phyloP scores from a whole-genome alignment of 2,113 vertebrate species.

The Xiphias gladius region DNA sequence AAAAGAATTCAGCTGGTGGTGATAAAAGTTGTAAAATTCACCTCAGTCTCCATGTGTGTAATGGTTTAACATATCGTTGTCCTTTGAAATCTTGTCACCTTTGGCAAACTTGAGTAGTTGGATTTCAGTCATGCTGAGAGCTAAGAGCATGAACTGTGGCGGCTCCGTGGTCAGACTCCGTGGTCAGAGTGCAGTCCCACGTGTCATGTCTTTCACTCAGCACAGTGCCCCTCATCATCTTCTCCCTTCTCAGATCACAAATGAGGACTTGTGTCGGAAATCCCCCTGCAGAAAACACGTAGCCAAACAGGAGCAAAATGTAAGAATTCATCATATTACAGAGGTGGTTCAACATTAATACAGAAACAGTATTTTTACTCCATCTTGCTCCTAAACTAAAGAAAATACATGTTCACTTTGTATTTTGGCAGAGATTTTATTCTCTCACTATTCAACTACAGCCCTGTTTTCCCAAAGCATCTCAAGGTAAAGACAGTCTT shows the following conservation, averaged over 20 bases:
- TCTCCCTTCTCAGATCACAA: slow-evolving; percentile 90
- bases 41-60: slow-evolving; percentile 45
- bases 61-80: slow-evolving; percentile 43
- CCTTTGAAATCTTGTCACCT: slow-evolving; percentile 77
- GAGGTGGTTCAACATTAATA: neutral
- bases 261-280: slow-evolving; percentile 98
- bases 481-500: neutral
- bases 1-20: slow-evolving; percentile 53
- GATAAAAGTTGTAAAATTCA: slow-evolving; percentile 40
- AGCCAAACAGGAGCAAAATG: neutral
- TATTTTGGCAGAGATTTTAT: neutral
- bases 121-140: slow-evolving; percentile 56
- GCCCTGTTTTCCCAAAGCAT: neutral
- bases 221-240: slow-evolving; percentile 55
- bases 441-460: neutral
- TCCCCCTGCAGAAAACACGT: slow-evolving; percentile 87
- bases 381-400: neutral
- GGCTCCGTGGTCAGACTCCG: slow-evolving; percentile 62
- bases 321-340: neutral
- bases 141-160: slow-evolving; percentile 62
- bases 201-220: slow-evolving; percentile 74
- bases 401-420: neutral
- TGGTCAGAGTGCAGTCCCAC: slow-evolving; percentile 78
- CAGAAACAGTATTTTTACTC: neutral
- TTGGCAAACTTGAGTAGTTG: slow-evolving; percentile 81